Conservation (phyloP, 2,113 vertebrate species). For the Zosterops hypoxanthus region DNA sequence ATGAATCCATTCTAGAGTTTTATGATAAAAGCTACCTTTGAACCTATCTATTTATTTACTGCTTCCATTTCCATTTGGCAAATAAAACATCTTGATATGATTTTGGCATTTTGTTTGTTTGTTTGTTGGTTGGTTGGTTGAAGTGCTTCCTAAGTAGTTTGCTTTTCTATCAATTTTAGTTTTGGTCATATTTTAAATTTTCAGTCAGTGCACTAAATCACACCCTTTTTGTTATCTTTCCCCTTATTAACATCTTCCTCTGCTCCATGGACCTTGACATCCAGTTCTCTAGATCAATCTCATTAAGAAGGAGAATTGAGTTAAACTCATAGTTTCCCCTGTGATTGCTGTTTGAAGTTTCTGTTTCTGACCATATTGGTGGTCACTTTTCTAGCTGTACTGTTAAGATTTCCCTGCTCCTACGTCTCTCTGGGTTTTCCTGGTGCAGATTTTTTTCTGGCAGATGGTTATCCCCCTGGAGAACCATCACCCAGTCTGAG, state of each 20-base stretch:
- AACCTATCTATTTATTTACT: background rate
- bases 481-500: background rate
- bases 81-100: background rate
- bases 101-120: background rate
- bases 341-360: background rate
- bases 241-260: background rate
- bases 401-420: background rate
- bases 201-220: background rate
- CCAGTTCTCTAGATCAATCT: background rate
- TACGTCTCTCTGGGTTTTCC: fast-evolving
- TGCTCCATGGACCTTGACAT: background rate
- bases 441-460: background rate
- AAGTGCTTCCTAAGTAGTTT: background rate
- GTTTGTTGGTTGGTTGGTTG: background rate
- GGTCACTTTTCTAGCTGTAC: background rate
- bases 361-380: background rate
- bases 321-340: background rate
- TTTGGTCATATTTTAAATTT: background rate
- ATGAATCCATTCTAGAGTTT: background rate
- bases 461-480: background rate
- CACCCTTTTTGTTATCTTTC: background rate
- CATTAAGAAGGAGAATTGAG: background rate
- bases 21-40: background rate
- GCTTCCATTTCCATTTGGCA: background rate
- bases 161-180: background rate